These are phyloP conservation scores for Nycticebus coucang DNA, from an alignment of 2,113 vertebrate genomes.

Conservation along the genomic window DNA sequence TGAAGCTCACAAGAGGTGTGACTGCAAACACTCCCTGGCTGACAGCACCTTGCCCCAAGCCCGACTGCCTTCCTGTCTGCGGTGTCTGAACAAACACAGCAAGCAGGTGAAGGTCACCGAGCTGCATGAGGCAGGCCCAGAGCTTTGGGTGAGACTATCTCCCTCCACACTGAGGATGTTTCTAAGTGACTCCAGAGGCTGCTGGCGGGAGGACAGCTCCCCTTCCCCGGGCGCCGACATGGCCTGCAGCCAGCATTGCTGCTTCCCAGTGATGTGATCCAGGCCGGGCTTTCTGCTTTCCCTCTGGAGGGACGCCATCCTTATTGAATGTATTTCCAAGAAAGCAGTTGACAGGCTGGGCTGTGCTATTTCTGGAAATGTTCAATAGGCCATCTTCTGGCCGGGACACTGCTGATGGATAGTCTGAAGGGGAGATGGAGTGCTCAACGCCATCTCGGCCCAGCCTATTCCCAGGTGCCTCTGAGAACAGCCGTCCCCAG, in stretches of 20 bases:
- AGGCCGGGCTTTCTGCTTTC: constrained; percentile 87
- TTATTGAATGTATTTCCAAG: constrained; percentile 90
- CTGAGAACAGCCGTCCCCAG: background rate
- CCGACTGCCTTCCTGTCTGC: background rate
- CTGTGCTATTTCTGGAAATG: constrained; percentile 91
- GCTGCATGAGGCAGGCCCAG: background rate
- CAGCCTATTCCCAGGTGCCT: constrained; percentile 53
- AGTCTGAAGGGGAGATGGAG: constrained; percentile 83
- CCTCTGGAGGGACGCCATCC: constrained; percentile 87
- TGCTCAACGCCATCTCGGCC: constrained; percentile 58
- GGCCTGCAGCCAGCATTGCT: background rate
- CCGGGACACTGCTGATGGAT: constrained; percentile 85
- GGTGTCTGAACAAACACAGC: background rate
- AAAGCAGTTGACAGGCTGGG: constrained; percentile 91
- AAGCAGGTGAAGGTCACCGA: background rate
- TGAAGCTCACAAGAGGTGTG: background rate
- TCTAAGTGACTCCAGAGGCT: background rate
- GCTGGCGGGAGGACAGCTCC: rapidly evolving
- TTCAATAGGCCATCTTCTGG: constrained; percentile 92
- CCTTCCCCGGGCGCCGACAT: background rate
- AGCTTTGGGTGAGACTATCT: background rate
- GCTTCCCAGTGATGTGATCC: constrained; percentile 74
- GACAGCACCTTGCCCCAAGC: background rate
- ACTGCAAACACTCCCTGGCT: too few species aligned
- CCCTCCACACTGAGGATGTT: background rate